Conservation (phyloP, 2,797 vertebrate genomes). For the Phrynocephalus guinanensis region DNA sequence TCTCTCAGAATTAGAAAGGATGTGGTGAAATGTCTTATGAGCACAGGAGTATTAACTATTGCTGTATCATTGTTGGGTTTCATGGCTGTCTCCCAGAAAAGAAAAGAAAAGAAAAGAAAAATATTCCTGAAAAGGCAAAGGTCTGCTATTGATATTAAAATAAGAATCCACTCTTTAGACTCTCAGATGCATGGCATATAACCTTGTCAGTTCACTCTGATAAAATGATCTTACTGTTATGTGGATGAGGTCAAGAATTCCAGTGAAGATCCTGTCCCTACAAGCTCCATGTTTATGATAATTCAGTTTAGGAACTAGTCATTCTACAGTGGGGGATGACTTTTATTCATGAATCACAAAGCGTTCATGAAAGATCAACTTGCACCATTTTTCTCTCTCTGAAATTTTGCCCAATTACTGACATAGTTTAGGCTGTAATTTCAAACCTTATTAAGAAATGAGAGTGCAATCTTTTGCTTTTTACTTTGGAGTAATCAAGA, state of each 20-base stretch:
- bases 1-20: constrained; percentile 55
- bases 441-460: not conserved
- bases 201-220: constrained; percentile 11
- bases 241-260: not conserved
- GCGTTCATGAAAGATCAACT: not conserved
- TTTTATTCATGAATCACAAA: not conserved
- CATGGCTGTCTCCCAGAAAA: not conserved
- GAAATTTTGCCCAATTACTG: constrained; percentile 1
- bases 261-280: not conserved
- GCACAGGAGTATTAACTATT: constrained; percentile 22
- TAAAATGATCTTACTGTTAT: constrained; percentile 11
- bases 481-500: not conserved
- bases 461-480: not conserved
- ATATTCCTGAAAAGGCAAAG: constrained; percentile 32
- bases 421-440: constrained; percentile 16
- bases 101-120: not conserved
- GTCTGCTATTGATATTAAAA: not conserved
- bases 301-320: not conserved
- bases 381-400: constrained; percentile 11
- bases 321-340: not conserved
- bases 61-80: constrained; percentile 17
- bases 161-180: not conserved
- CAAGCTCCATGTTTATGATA: not conserved
- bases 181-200: constrained; percentile 9
- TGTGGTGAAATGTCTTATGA: constrained; percentile 47